A percentile compares a stretch with the other conserved stretches of the same genome.
These are phyloP conservation scores for Ailuropoda melanoleuca DNA, from an alignment of 2,113 vertebrate species.

Conservation along the genomic window DNA sequence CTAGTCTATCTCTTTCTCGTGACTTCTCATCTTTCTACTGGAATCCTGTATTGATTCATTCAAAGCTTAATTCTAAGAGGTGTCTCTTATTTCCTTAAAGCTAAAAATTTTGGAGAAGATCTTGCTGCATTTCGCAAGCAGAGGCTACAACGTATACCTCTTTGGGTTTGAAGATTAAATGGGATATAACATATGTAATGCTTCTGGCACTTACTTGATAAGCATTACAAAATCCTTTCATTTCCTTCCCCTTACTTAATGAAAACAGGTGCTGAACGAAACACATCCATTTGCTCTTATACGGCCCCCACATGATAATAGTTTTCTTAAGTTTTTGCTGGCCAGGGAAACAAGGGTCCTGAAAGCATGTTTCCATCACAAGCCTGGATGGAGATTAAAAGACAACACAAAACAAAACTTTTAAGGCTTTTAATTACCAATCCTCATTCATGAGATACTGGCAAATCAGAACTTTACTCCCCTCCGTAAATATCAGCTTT, in stretches of 20 bases:
- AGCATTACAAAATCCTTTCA: not conserved
- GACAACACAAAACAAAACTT: constrained; percentile 6
- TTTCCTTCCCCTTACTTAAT: constrained; percentile 55
- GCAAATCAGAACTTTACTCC: not conserved
- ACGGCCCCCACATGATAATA: constrained; percentile 24
- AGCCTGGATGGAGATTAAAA: constrained; percentile 9
- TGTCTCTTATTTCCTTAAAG: not conserved
- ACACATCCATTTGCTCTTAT: not conserved
- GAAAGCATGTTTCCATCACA: constrained; percentile 38
- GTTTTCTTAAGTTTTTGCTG: constrained; percentile 29
- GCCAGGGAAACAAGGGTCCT: not conserved
- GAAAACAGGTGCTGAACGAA: constrained; percentile 60
- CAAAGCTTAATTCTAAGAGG: constrained; percentile 12
- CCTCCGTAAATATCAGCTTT: not conserved
- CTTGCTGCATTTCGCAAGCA: not conserved
- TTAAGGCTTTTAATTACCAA: constrained; percentile 1
- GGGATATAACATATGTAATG: not conserved
- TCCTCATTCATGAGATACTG: not conserved
- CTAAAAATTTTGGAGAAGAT: not conserved
- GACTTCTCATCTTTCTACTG: not conserved
- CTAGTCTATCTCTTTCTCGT: not conserved
- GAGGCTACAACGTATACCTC: not conserved
- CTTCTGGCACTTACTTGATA: constrained; percentile 36
- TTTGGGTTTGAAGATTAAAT: constrained; percentile 4
- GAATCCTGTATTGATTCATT: not conserved